Conservation (phyloP, 2,113 vertebrate genomes). For the Rutilus rutilus region DNA sequence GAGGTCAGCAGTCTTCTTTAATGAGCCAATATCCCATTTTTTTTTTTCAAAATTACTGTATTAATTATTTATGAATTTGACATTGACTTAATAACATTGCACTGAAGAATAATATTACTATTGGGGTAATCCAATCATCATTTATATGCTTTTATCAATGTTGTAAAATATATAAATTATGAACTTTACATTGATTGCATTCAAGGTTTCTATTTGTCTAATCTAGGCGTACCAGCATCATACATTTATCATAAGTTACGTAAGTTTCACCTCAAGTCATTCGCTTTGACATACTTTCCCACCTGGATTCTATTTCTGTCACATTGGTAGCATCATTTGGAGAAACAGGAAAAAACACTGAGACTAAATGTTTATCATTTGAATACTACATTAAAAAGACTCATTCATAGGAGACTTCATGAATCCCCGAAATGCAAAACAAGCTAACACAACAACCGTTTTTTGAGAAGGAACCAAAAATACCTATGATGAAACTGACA, state of each 20-base stretch:
- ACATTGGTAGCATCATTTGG: neutral
- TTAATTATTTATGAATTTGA: neutral
- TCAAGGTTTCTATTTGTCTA: too few relatives aligned
- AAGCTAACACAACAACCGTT: neutral
- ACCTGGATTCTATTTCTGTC: neutral
- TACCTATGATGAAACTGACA: neutral
- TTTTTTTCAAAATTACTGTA: neutral
- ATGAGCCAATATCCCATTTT: neutral
- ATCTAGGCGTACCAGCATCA: neutral
- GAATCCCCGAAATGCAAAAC: slow-evolving; percentile 21
- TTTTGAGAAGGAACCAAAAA: neutral
- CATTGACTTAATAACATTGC: neutral
- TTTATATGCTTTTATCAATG: too few relatives aligned
- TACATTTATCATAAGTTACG: neutral
- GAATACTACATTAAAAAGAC: slow-evolving; percentile 19
- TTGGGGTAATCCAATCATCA: neutral
- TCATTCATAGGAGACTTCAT: neutral
- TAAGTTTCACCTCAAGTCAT: neutral
- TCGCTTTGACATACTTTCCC: slow-evolving; percentile 5
- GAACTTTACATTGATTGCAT: too few relatives aligned
- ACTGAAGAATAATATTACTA: neutral
- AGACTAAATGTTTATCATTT: slow-evolving; percentile 17
- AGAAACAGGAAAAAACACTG: neutral
- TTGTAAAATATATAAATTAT: too few relatives aligned
- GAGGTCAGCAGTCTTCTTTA: neutral